These are phyloP conservation scores for Teleogryllus oceanicus DNA, from an alignment of 2,888 invertebrate species.

Conservation along the genomic window DNA sequence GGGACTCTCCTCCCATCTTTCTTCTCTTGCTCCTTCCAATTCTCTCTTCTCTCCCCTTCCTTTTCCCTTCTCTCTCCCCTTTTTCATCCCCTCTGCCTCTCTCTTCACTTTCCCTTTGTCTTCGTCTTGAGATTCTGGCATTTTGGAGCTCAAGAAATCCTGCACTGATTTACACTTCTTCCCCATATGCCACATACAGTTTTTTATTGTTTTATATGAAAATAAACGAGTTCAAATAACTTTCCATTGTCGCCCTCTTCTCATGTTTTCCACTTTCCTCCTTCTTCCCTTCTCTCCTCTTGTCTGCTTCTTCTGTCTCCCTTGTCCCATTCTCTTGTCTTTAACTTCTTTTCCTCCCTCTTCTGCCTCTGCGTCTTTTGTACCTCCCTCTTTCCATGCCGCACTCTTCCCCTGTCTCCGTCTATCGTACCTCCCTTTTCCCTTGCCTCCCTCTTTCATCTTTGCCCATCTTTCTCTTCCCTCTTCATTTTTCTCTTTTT, in stretches of 20 bases:
- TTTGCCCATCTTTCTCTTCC: background rate
- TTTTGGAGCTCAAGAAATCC: too few relatives aligned
- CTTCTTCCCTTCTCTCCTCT: background rate
- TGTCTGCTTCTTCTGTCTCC: background rate
- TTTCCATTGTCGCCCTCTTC: background rate
- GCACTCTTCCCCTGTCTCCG: background rate
- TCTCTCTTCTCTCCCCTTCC: background rate
- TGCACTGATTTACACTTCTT: too few relatives aligned
- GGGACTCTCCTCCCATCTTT: too few relatives aligned
- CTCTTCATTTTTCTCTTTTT: background rate
- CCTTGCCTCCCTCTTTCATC: background rate
- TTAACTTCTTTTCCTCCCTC: too few relatives aligned
- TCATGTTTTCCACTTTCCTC: background rate
- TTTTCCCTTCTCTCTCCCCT: background rate
- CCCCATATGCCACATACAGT: too few relatives aligned
- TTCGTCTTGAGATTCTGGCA: background rate
- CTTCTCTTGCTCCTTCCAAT: too few relatives aligned
- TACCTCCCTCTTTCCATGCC: too few relatives aligned
- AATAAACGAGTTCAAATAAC: too few relatives aligned
- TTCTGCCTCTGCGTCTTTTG: too few relatives aligned
- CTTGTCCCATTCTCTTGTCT: background rate
- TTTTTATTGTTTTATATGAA: too few relatives aligned
- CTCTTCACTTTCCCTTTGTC: background rate
- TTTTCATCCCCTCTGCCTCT: background rate
- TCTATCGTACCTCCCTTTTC: background rate